These are phyloP conservation scores for Pelodiscus sinensis DNA, from an alignment of 2,113 vertebrate species.

Conservation along the genomic window DNA sequence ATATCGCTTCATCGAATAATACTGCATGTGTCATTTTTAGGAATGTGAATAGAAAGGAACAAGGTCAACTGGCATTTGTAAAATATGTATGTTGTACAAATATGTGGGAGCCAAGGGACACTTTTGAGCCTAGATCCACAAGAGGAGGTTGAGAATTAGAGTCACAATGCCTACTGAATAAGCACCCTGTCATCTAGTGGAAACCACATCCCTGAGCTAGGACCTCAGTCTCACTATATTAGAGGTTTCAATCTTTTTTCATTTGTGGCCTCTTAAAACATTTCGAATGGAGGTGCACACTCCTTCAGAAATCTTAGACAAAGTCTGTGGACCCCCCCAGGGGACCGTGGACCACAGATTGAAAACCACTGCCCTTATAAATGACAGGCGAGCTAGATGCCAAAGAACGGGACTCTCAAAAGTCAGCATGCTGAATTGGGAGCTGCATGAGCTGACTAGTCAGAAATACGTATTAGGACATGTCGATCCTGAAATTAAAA, in stretches of 20 bases:
- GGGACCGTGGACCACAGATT: neutral
- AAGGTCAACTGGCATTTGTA: slow-evolving; percentile 19
- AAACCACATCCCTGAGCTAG: neutral
- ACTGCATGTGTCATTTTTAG: slow-evolving; percentile 50
- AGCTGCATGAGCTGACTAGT: neutral
- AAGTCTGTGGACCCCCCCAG: neutral
- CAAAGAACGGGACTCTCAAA: neutral
- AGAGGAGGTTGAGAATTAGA: neutral
- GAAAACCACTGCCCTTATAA: neutral
- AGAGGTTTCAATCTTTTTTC: neutral
- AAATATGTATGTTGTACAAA: slow-evolving; percentile 31
- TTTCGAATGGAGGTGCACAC: neutral
- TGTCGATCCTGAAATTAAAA: neutral
- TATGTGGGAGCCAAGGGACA: neutral
- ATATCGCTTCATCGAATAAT: slow-evolving; percentile 36
- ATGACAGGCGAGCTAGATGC: neutral
- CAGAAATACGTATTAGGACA: neutral
- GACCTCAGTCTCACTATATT: neutral
- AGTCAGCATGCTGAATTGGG: neutral
- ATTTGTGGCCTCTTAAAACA: neutral
- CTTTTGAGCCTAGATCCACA: neutral
- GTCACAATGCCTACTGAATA: neutral
- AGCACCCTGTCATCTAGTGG: neutral
- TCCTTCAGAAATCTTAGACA: neutral
- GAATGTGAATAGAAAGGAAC: slow-evolving; percentile 34